phyloP scores from a whole-genome alignment of 2,113 vertebrate species.

The Chrysemys picta region DNA sequence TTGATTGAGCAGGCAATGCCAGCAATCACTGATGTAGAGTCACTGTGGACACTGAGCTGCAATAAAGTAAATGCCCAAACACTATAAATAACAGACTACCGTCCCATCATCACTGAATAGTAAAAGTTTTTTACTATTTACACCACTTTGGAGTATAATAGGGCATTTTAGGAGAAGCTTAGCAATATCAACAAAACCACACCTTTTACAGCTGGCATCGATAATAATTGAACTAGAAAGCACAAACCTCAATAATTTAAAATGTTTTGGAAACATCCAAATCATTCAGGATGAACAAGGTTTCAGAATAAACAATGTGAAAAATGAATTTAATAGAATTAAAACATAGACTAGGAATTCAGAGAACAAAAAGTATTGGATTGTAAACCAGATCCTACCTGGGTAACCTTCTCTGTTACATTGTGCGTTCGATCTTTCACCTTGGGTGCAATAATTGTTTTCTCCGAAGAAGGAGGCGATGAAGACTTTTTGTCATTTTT shows the following conservation, averaged over 20 bases:
- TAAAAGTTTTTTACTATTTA: background rate
- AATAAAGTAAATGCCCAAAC: constrained; percentile 2
- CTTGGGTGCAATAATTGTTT: constrained; percentile 97
- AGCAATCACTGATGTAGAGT: constrained; percentile 4
- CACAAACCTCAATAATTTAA: background rate
- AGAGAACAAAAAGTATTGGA: background rate
- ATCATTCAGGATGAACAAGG: background rate
- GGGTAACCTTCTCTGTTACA: constrained; percentile 98
- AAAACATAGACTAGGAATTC: background rate
- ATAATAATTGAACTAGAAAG: background rate
- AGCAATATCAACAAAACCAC: background rate
- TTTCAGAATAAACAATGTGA: constrained; percentile 16
- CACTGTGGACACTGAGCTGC: background rate
- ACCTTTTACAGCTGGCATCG: background rate
- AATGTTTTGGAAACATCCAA: background rate
- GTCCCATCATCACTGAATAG: background rate
- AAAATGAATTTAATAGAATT: background rate
- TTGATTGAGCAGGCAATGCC: background rate
- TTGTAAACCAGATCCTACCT: constrained; percentile 83
- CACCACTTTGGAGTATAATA: background rate
- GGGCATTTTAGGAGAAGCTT: background rate
- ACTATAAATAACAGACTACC: background rate
- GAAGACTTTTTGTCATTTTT: constrained; percentile 94
- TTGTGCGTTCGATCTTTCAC: constrained; percentile 99
- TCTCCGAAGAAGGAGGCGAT: constrained; percentile 95